These are phyloP conservation scores for Mythimna lalbum DNA, from an alignment of 2,888 invertebrate genomes.

Conservation along the genomic window DNA sequence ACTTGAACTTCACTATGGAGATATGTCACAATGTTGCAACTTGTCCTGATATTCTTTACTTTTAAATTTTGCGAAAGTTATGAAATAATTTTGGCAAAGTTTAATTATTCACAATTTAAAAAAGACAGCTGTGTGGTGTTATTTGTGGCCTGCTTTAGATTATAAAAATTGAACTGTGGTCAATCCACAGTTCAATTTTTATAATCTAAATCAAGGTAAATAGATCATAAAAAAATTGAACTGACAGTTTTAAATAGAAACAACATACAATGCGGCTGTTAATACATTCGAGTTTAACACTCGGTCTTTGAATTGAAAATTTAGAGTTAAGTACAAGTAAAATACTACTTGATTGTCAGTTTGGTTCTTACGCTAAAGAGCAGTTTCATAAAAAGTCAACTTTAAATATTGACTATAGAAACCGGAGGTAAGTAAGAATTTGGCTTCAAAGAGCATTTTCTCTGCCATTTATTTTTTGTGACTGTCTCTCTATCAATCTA, in stretches of 20 bases:
- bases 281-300: background rate
- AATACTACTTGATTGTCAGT: too few species aligned
- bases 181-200: constrained; percentile 8
- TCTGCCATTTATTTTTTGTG: too few species aligned
- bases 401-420: too few species aligned
- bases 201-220: background rate
- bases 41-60: background rate
- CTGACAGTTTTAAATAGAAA: background rate
- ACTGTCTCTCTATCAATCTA: too few species aligned
- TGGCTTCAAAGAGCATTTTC: too few species aligned
- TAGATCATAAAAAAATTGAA: background rate
- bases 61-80: background rate
- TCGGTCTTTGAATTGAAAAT: too few species aligned
- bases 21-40: constrained; percentile 5
- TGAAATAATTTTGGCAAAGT: constrained; percentile 11
- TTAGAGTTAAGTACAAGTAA: too few species aligned
- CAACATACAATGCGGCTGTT: background rate
- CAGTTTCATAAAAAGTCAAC: too few species aligned
- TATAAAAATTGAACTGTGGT: background rate
- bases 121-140: constrained; percentile 36
- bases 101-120: constrained; percentile 4
- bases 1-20: constrained; percentile 16
- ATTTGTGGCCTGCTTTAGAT: constrained; percentile 7
- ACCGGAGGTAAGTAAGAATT: too few species aligned
- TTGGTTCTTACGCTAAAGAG: too few species aligned